These are phyloP conservation scores for Eledone cirrhosa DNA, from an alignment of 2,888 invertebrate species.

Conservation along the genomic window DNA sequence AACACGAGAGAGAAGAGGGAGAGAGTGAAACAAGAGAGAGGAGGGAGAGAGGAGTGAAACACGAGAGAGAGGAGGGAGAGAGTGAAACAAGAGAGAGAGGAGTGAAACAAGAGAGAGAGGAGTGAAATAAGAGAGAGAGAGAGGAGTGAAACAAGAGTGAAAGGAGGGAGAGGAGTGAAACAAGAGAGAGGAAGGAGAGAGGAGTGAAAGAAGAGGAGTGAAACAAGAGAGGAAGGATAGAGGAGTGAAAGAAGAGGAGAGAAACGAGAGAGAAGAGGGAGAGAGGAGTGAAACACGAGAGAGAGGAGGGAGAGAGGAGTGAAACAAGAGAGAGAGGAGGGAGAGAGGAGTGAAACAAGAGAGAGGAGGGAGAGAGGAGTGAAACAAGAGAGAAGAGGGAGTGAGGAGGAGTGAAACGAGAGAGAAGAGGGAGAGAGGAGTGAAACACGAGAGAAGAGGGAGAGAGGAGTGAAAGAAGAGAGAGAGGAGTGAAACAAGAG, in stretches of 20 bases:
- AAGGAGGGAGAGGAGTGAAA: not conserved
- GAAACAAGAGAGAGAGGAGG: not conserved
- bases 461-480: not conserved
- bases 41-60: no score
- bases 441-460: not conserved
- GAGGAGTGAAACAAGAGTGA: no score
- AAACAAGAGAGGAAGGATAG: not conserved
- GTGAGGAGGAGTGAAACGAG: not conserved
- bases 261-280: not conserved
- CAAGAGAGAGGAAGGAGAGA: not conserved
- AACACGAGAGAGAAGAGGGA: no score
- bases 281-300: no score
- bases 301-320: not conserved
- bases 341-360: not conserved
- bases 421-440: not conserved
- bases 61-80: no score
- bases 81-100: not conserved
- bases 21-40: no score
- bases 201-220: not conserved
- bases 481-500: not conserved
- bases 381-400: not conserved
- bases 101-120: not conserved
- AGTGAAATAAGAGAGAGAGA: not conserved
- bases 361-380: not conserved
- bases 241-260: not conserved